Evolutionary conservation across 2,888 invertebrate genomes (phyloP), one percentile per base, ranked within the genome.

Genomic region (Cynaeus angustus): DNA sequence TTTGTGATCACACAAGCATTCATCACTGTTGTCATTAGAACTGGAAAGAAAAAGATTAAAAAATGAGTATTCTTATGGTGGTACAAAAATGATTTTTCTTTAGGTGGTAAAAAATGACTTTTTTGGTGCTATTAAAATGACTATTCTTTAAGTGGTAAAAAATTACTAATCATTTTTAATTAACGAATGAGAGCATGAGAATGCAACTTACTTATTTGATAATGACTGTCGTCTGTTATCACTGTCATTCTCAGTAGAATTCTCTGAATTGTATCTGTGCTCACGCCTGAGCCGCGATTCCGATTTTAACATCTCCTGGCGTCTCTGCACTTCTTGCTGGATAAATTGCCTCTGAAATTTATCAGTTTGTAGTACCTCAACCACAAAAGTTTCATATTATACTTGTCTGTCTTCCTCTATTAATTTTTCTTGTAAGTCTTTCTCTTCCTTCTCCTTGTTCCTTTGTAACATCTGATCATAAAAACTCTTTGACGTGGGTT

Each of bases 401-500:
- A 90, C 91, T 85, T 90, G 89, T 81, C 90, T 89, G 73, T 91
- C 89, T 80, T 91, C 91, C 75, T 91, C 91, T 9, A 89, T 86
- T 78, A 90, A 87, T 75, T 90, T 86, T 58, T 90, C 88, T 68
- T 91, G 87, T 46, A 88, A 84, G 75, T 91, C 89, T 62, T 88
- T 86, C 76, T 90, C 88, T 76, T 92, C 89, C 74, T 89, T 87
- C 80, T 91, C 90, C 75, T 90, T 89, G 71, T 91, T 90, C 59
- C 92, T 89, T 55, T 89, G 88, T 7, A 95, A 83, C 97, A 97
- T 97, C 86, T 97, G 94, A 71, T 97, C 97, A 78, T 97, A 96
- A 83, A 94, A 96, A 6, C 97, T 97, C 68, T 92, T 88, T 56
- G 88, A 88, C 0, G 91, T 91, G 0, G 95, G 94, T 81, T 92